These are phyloP conservation scores for Enteromius anoplus DNA, from an alignment of 2,797 vertebrate species.

Conservation along the genomic window DNA sequence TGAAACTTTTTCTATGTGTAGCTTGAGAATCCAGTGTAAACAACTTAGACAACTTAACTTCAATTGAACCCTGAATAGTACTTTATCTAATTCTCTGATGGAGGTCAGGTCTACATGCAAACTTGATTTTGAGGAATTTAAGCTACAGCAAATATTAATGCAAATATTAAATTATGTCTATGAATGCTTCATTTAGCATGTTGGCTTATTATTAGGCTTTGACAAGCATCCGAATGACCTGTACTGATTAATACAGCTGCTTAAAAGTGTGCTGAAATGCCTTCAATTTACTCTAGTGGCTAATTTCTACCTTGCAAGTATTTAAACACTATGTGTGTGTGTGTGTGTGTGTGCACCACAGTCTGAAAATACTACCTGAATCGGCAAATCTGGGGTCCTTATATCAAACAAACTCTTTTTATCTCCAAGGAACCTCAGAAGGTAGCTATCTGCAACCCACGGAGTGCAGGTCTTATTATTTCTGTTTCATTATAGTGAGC, in stretches of 20 bases:
- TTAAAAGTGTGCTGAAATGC: neutral
- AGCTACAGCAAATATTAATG: neutral
- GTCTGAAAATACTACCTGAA: slow-evolving; percentile 5
- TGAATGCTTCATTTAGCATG: neutral
- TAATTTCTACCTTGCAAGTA: neutral
- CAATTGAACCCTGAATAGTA: neutral
- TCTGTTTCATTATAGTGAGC: slow-evolving; percentile 77
- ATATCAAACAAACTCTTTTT: slow-evolving; percentile 35
- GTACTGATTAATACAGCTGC: neutral
- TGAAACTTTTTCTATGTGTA: no score
- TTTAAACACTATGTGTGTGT: neutral
- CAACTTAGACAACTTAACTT: neutral
- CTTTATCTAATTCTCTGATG: neutral
- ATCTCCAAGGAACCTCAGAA: slow-evolving; percentile 56
- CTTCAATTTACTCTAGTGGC: neutral
- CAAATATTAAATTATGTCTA: neutral
- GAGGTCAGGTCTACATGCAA: neutral
- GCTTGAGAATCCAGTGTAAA: no score
- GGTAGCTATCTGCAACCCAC: slow-evolving; percentile 57
- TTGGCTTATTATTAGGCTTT: neutral
- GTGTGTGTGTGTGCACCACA: neutral
- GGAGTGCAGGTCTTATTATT: slow-evolving; percentile 65
- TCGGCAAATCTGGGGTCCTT: slow-evolving; percentile 8
- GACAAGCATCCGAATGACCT: neutral
- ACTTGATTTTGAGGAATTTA: neutral